Evolutionary conservation across 2,113 vertebrate genomes (phyloP).

Genomic region (Epinephelus lanceolatus): DNA sequence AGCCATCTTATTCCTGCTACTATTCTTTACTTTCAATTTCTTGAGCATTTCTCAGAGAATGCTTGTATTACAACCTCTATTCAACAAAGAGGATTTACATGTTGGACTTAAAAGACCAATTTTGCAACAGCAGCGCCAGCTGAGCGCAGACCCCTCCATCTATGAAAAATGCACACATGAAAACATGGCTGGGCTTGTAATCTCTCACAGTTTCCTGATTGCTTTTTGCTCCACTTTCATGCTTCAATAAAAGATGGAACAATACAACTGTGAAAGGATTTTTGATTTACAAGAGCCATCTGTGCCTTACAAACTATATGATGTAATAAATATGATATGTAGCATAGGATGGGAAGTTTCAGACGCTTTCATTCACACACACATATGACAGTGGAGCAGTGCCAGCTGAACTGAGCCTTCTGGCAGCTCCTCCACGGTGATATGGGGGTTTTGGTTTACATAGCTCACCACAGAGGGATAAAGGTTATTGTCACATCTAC

Average conservation of each 20-base stretch:
- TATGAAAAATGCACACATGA: background rate
- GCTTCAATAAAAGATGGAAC: background rate
- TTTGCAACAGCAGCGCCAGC: background rate
- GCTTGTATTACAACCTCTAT: too few species aligned
- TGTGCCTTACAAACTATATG: background rate
- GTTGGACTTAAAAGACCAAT: background rate
- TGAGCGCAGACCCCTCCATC: background rate
- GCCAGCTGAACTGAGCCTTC: background rate
- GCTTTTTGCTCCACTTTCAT: background rate
- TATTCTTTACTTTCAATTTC: background rate
- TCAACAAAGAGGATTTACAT: background rate
- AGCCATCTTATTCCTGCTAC: background rate
- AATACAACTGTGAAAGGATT: background rate
- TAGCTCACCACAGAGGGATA: background rate
- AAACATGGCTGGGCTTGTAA: background rate
- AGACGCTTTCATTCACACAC: background rate
- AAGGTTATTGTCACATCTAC: background rate
- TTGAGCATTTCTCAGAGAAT: background rate
- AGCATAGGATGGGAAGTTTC: background rate
- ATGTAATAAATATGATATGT: background rate
- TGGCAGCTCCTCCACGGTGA: constrained; percentile 6
- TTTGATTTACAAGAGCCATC: background rate
- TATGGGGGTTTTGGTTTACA: background rate
- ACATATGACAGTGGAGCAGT: background rate
- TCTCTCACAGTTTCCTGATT: background rate